phyloP scores from a whole-genome alignment of 2,888 invertebrate genomes.

The Luffia ferchaultella region DNA sequence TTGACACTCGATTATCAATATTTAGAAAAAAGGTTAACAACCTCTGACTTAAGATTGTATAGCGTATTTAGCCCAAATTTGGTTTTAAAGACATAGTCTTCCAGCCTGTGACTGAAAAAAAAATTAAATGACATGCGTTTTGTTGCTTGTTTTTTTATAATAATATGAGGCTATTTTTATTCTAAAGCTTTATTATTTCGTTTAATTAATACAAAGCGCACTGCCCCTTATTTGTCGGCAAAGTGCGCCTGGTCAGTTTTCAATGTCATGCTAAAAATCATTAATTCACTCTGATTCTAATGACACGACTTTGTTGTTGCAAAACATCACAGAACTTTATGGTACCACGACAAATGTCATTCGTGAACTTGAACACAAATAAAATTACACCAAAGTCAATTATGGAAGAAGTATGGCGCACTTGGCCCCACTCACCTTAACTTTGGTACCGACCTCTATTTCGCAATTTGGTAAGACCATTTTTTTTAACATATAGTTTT shows the following conservation, averaged over 20 bases:
- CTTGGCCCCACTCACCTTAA: constrained; percentile 2
- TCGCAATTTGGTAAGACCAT: too few relatives aligned
- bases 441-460: too few relatives aligned
- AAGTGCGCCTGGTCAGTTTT: constrained; percentile 1
- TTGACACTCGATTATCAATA: background rate
- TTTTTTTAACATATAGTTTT: too few relatives aligned
- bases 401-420: constrained; percentile 3
- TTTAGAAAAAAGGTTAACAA: background rate
- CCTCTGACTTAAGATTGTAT: constrained; percentile 1
- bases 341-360: background rate
- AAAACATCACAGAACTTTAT: background rate
- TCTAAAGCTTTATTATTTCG: constrained; percentile 1
- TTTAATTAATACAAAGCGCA: constrained; percentile 1
- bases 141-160: background rate
- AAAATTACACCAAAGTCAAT: constrained; percentile 1
- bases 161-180: background rate
- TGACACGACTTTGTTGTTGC: background rate
- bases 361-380: constrained; percentile 1
- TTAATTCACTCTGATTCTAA: background rate
- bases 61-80: constrained; percentile 1
- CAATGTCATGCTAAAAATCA: constrained; percentile 1
- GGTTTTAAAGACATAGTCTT: constrained; percentile 1
- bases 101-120: background rate
- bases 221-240: constrained; percentile 2
- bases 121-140: background rate